Conservation (phyloP, 2,888 invertebrate genomes). For the Synanthedon vespiformis region DNA sequence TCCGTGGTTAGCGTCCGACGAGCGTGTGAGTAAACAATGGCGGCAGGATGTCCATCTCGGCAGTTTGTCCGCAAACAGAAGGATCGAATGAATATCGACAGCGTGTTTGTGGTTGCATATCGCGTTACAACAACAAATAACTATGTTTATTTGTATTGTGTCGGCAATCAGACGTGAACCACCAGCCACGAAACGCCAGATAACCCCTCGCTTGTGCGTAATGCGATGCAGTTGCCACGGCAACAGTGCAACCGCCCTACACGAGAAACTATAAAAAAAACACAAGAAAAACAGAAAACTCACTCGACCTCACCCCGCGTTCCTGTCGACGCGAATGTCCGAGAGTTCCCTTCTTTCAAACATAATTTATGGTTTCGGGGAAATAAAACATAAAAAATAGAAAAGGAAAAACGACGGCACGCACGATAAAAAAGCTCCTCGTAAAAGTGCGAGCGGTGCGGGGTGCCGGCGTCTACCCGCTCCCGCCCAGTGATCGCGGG, state of each 20-base stretch:
- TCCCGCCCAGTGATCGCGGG: slow-evolving; percentile 27
- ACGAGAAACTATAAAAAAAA: slow-evolving; percentile 60
- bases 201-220: slow-evolving; percentile 28
- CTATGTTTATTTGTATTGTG: slow-evolving; percentile 39
- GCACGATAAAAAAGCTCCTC: slow-evolving; percentile 70
- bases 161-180: slow-evolving; percentile 19
- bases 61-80: slow-evolving; percentile 59
- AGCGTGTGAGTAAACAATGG: slow-evolving; percentile 40
- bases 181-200: slow-evolving; percentile 13
- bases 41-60: slow-evolving; percentile 47
- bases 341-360: slow-evolving; percentile 71
- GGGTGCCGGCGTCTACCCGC: slow-evolving; percentile 26
- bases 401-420: slow-evolving; percentile 71
- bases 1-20: background rate
- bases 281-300: slow-evolving; percentile 54
- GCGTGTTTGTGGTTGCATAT: slow-evolving; percentile 52
- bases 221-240: slow-evolving; percentile 62
- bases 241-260: slow-evolving; percentile 55
- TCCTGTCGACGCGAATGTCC: slow-evolving; percentile 65
- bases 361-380: slow-evolving; percentile 72
- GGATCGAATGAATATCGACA: slow-evolving; percentile 62
- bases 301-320: slow-evolving; percentile 58
- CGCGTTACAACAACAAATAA: slow-evolving; percentile 62
- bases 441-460: slow-evolving; percentile 52
- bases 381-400: slow-evolving; percentile 72